Conservation (phyloP, 2,797 vertebrate species). For the Aeoliscus strigatus region DNA sequence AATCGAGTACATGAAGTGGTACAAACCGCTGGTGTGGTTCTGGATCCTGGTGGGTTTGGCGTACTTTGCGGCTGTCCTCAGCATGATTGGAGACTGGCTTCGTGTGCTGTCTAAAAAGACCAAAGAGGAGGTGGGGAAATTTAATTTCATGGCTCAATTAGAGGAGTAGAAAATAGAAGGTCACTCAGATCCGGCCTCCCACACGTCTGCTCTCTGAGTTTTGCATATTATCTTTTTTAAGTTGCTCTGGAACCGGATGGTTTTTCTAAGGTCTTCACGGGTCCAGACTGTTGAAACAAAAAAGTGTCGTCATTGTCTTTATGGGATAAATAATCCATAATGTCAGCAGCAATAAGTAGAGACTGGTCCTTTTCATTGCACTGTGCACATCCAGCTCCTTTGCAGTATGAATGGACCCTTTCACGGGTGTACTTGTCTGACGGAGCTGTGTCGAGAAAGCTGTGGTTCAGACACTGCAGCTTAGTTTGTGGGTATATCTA, state of each 20-base stretch:
- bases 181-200: conserved; percentile 13
- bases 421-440: too few species aligned
- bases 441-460: too few species aligned
- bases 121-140: conserved; percentile 89
- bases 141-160: conserved; percentile 22
- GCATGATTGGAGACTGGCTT: conserved; percentile 99
- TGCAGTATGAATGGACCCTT: too few species aligned
- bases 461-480: too few species aligned
- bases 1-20: conserved; percentile 91
- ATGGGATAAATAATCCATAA: too few species aligned
- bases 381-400: too few species aligned
- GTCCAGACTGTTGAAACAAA: too few species aligned
- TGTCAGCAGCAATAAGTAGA: too few species aligned
- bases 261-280: too few species aligned
- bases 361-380: too few species aligned
- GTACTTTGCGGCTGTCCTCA: conserved; percentile 96
- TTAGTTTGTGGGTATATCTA: too few species aligned
- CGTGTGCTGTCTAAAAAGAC: conserved; percentile 97
- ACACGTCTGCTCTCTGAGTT: conserved; percentile 5
- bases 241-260: background rate
- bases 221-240: conserved; percentile 9
- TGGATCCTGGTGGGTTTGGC: conserved; percentile 97
- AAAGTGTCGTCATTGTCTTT: too few species aligned
- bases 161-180: conserved; percentile 35
- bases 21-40: conserved; percentile 97